Base-by-base conservation (phyloP, 1,140 invertebrate species). In the Drosophila funebris region DNA sequence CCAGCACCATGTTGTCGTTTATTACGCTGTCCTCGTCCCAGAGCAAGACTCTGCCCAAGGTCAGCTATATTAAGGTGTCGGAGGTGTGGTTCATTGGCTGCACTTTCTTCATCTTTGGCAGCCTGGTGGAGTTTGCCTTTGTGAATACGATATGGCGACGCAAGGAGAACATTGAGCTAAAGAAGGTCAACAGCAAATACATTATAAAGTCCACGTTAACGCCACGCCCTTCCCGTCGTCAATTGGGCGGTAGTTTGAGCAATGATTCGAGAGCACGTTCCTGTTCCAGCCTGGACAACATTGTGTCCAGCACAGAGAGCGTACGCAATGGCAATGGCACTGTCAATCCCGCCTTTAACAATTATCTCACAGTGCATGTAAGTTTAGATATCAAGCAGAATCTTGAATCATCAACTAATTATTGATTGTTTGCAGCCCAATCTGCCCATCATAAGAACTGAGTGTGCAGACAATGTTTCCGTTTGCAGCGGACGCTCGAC, bases 1-100 rank as follows among this genome's bases (percentile, higher is more conserved):
- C 96, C 22, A 96, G 95, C 70, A 97, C 96, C 7, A 96, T 97
- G 94, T 93, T 97, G 60, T 96, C 96, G n/a, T 97, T 97, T 69
- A 97, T 97, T 76, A 97, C 96, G 1, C 92, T 97, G 24, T 96
- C 96, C 27, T 96, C 95, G 0, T 96, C 96, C 54, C 95, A 96
- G 36, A 91, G 87, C 56, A 96, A 96, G 90, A 96, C 95, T 3
- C 91, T 97, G 41, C 96, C 96, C 0, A 97, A 97, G 91, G 96
- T 97, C 1, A 97, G 96, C 13, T 97, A 97, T 78, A 96, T 97
- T 13, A 97, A 97, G 92, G 96, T 96, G 0, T 96, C 96, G 73
- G 96, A 97, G 90, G 95, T 97, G 66, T 97, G 97, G 96, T 97
- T 97, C 79, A 92, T 97, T 18, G 96, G 95, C 0, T 97, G 96